Evolutionary conservation across 2,113 vertebrate species (phyloP), one percentile per base, ranked within the genome.

Genomic region (Beaufortia kweichowensis): DNA sequence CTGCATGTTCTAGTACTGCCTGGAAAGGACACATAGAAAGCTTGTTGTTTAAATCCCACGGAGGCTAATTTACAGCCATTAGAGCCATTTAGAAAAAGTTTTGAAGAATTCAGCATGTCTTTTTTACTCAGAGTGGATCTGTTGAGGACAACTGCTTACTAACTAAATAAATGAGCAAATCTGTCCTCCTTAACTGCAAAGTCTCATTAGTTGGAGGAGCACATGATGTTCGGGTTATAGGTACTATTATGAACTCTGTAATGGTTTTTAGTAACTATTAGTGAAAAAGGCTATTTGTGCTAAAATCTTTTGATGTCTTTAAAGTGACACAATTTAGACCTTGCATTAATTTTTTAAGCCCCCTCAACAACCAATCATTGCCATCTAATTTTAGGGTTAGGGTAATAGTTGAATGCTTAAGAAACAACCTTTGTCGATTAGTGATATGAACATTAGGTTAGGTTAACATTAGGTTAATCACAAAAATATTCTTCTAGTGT

Each of bases 1-100:
- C 26, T 3, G 48, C 21, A 14, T 70, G 26, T 55, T 72, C 67
- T 28, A 28, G 24, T 66, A 9, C 50, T 77, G 19, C 26, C 31
- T 31, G 53, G 41, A 77, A 60, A 33, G 7, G 28, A 71, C 50
- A 50, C 60, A 19, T 35, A 65, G 59, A 60, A 67, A 29, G 46
- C 66, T 72, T 71, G 61, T 71, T 57, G 39, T 66, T 77, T 26
- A 31, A 81, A 72, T 57, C 66, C 29, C 60, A 60, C 48, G 23
- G 31, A 28, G 26, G 12, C 63, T 28, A 48, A 61, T 23, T 28
- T 69, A 15, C 41, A 26, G 14, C 59, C 23, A 55, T 31, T 65
- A 21, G 24, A 65, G 62, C 12, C 26, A 28, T 29, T 24, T 57
- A 23, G 53, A n/a, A 4, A 64, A 23, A 31, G 21, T 23, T 43